Evolutionary conservation across 2,888 invertebrate genomes (phyloP).

Genomic region (Drosophila diplacantha): DNA sequence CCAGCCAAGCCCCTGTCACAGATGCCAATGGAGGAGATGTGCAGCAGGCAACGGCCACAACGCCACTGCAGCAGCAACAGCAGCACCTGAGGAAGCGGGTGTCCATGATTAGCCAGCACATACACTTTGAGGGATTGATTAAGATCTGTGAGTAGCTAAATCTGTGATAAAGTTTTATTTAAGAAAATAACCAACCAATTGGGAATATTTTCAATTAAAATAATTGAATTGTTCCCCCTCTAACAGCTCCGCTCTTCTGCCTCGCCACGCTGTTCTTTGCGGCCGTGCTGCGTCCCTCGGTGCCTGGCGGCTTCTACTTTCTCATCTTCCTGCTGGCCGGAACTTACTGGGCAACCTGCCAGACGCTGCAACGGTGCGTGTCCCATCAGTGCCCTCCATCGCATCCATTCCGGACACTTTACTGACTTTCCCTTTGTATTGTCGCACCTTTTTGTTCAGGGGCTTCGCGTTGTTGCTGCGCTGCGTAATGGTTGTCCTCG

Average conservation of each 20-base stretch:
- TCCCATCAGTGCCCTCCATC: conserved; percentile 14
- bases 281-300: conserved; percentile 86
- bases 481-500: conserved; percentile 85
- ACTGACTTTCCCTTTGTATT: conserved; percentile 29
- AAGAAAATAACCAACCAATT: neutral
- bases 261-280: conserved; percentile 75
- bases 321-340: conserved; percentile 89
- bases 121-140: conserved; percentile 72
- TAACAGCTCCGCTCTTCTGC: conserved; percentile 75
- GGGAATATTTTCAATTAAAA: conserved; percentile 13
- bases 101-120: conserved; percentile 66
- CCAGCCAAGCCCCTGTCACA: conserved; percentile 20
- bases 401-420: conserved; percentile 17
- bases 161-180: neutral
- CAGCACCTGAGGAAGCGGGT: conserved; percentile 60
- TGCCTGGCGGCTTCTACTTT: conserved; percentile 91
- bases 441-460: conserved; percentile 64
- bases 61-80: conserved; percentile 59
- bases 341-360: conserved; percentile 92
- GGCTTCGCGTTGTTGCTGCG: conserved; percentile 88
- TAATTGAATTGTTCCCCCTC: conserved; percentile 4
- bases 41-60: conserved; percentile 59
- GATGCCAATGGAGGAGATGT: conserved; percentile 55
- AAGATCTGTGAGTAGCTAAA: conserved; percentile 69
- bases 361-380: conserved; percentile 81